Conservation (phyloP, 2,797 vertebrate species). For the Psittacula echo region DNA sequence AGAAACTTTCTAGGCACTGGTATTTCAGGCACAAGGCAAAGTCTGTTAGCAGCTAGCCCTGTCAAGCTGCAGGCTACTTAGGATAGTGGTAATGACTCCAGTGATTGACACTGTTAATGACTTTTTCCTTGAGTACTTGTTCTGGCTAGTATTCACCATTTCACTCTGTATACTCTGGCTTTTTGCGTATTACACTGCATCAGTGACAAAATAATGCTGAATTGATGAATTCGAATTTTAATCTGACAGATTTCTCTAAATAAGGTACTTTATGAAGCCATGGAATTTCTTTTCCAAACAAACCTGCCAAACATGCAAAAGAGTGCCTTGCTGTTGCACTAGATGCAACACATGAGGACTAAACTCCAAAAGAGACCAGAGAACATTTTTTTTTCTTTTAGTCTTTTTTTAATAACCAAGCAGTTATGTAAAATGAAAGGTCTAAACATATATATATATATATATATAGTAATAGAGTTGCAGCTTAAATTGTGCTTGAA, state of each 20-base stretch:
- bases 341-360: not conserved
- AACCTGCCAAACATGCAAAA: not conserved
- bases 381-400: not conserved
- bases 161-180: not conserved
- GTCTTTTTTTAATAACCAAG: not conserved
- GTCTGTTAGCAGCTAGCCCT: not conserved
- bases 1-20: not conserved
- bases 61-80: not conserved
- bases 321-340: not conserved
- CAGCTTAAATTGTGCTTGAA: not conserved
- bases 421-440: not conserved
- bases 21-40: not conserved
- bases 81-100: not conserved
- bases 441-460: not conserved
- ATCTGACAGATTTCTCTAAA: not conserved
- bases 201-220: not conserved
- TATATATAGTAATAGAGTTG: not conserved
- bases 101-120: slow-evolving; percentile 36
- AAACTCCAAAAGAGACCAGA: not conserved
- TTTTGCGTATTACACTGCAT: not conserved
- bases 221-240: not conserved
- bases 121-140: not conserved
- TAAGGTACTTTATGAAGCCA: not conserved
- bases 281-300: not conserved
- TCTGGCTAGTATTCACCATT: not conserved